These are phyloP conservation scores for Brachionus koreanus DNA, from an alignment of 1,140 invertebrate species.

Conservation along the genomic window DNA sequence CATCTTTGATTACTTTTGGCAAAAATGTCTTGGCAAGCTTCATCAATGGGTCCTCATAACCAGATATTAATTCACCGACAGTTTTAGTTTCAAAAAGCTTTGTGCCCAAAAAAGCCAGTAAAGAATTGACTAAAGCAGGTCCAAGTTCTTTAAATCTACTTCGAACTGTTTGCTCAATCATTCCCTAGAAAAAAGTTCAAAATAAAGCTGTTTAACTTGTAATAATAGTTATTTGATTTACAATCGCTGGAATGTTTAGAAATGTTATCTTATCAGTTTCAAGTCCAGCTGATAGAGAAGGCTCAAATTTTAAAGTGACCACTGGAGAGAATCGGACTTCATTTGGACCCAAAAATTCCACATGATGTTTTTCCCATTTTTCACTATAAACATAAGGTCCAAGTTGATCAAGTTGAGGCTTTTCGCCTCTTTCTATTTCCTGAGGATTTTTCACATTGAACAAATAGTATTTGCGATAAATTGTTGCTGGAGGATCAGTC, in stretches of 20 bases:
- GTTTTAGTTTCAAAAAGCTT: slow-evolving; percentile 36
- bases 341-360: not conserved
- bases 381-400: slow-evolving; percentile 37
- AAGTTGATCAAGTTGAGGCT: slow-evolving; percentile 1
- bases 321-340: not conserved
- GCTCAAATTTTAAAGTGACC: slow-evolving; percentile 2
- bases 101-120: slow-evolving; percentile 22
- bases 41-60: slow-evolving; percentile 33
- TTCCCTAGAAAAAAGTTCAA: not conserved
- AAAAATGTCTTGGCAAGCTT: slow-evolving; percentile 17
- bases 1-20: slow-evolving; percentile 20
- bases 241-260: slow-evolving; percentile 13
- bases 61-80: slow-evolving; percentile 26
- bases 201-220: not conserved
- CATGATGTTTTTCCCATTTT: slow-evolving; percentile 5
- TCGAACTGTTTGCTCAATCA: slow-evolving; percentile 11
- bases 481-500: not conserved
- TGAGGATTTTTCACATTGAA: not conserved
- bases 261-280: slow-evolving; percentile 31
- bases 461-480: slow-evolving; percentile 16
- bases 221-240: not conserved
- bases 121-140: not conserved
- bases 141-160: slow-evolving; percentile 1
- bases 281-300: not conserved
- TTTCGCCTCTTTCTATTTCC: slow-evolving; percentile 18